A percentile compares a stretch with the other conserved stretches of the same genome.
These are phyloP conservation scores for Melikaiella ostensackeni DNA, from an alignment of 2,888 invertebrate genomes.

Conservation along the genomic window DNA sequence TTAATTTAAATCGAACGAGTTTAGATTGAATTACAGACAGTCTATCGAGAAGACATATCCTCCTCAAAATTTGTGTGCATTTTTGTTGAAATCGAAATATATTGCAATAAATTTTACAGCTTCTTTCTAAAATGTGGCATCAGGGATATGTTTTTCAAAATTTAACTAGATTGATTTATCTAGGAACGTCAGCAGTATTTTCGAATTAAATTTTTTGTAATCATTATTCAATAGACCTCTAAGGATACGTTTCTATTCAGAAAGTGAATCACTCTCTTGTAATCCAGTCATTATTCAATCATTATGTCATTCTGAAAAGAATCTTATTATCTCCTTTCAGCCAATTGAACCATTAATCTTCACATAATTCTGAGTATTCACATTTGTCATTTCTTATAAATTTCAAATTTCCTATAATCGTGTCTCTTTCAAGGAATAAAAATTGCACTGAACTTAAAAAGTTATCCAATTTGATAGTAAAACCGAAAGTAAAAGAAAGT, in stretches of 20 bases:
- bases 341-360: background rate
- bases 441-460: background rate
- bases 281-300: slow-evolving; percentile 8
- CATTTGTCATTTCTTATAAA: slow-evolving; percentile 1
- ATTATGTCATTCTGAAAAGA: slow-evolving; percentile 16
- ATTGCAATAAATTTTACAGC: too few species aligned
- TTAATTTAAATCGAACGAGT: too few species aligned
- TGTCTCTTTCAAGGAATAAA: background rate
- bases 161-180: background rate
- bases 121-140: background rate
- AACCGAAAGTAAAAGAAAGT: too few species aligned
- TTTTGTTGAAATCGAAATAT: too few species aligned
- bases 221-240: background rate
- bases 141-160: background rate
- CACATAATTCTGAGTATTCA: background rate
- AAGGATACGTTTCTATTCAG: background rate
- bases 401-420: background rate
- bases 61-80: too few species aligned
- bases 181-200: background rate
- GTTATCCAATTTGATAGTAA: too few species aligned
- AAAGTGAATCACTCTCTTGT: background rate
- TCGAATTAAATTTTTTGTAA: background rate
- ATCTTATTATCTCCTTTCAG: background rate
- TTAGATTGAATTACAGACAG: too few species aligned
- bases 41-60: too few species aligned